These are phyloP conservation scores for Thyatira batis DNA, from an alignment of 2,888 invertebrate species.

Conservation along the genomic window DNA sequence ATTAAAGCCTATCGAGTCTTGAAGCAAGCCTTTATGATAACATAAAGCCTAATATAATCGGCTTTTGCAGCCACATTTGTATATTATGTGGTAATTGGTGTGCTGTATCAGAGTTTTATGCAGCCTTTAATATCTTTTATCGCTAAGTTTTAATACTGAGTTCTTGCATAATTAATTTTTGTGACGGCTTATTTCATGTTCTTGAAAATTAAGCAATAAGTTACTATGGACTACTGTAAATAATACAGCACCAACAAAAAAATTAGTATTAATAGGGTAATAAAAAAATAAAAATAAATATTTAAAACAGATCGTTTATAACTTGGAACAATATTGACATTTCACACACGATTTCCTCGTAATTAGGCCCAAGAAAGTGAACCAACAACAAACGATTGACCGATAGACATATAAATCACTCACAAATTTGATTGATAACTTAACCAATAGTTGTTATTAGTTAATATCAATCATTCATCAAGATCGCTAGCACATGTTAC, in stretches of 20 bases:
- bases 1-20: not conserved
- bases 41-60: not conserved
- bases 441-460: not conserved
- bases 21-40: not conserved
- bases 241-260: too few species aligned
- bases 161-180: not conserved
- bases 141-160: not conserved
- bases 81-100: not conserved
- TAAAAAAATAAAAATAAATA: too few species aligned
- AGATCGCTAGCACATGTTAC: not conserved
- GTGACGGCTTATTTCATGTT: too few species aligned
- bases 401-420: not conserved
- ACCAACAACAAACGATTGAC: not conserved
- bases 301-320: too few species aligned
- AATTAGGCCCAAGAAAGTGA: not conserved
- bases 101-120: not conserved
- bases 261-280: too few species aligned
- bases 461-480: not conserved
- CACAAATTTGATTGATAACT: not conserved
- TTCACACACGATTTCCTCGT: too few species aligned
- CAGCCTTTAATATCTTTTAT: not conserved
- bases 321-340: too few species aligned
- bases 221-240: too few species aligned
- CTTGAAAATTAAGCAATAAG: too few species aligned
- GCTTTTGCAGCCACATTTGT: not conserved